A percentile compares a stretch with the other conserved stretches of the same genome.
These are phyloP conservation scores for Nymphalis urticae DNA, from an alignment of 2,888 invertebrate species.

Conservation along the genomic window DNA sequence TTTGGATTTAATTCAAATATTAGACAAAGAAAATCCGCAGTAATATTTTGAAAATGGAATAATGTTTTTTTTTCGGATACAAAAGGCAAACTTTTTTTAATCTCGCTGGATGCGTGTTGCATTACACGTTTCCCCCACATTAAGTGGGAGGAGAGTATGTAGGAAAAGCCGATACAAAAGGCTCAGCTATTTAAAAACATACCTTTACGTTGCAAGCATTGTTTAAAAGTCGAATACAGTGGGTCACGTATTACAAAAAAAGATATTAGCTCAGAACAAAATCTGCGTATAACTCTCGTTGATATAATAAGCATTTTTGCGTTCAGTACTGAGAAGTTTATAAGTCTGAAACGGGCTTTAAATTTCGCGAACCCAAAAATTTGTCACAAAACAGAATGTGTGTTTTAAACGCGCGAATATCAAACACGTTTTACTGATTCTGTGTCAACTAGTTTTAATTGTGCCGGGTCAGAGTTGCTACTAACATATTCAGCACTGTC, in stretches of 20 bases:
- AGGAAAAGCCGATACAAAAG: neutral
- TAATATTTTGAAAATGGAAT: too few species aligned
- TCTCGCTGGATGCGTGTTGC: too few species aligned
- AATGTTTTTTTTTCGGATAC: too few species aligned
- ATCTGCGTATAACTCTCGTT: neutral
- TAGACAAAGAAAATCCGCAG: too few species aligned
- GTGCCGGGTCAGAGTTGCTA: slow-evolving; percentile 32
- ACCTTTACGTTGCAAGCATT: neutral
- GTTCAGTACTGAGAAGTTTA: neutral
- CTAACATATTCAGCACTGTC: slow-evolving; percentile 33
- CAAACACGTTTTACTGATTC: slow-evolving; percentile 22
- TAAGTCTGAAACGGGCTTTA: neutral
- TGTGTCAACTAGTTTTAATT: slow-evolving; percentile 30
- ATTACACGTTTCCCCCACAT: too few species aligned
- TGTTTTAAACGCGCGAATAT: slow-evolving; percentile 14
- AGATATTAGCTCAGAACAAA: neutral
- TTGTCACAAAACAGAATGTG: neutral
- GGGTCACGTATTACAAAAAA: neutral
- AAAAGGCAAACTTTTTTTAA: too few species aligned
- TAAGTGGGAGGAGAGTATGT: too few species aligned
- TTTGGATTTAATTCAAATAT: too few species aligned
- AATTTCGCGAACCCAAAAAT: slow-evolving; percentile 4
- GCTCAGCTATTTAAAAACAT: neutral
- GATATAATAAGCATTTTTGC: neutral
- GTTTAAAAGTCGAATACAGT: neutral